Evolutionary conservation across 2,888 invertebrate genomes (phyloP).

Genomic region (Synergus itoensis): DNA sequence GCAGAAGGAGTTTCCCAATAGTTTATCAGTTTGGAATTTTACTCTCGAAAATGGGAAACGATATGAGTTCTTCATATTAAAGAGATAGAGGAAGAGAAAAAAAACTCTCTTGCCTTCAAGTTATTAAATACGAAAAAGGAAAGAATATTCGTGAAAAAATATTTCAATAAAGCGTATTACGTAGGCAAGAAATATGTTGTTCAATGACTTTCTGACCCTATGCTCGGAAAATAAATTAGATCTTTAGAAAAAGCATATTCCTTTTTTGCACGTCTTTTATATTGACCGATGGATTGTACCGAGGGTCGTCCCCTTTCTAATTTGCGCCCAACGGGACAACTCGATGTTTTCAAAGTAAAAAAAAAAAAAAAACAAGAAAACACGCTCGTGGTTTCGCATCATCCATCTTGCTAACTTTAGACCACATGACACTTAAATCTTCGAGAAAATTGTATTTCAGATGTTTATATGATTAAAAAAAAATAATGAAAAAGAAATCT

Average conservation of each 20-base stretch:
- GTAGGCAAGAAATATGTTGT: not conserved
- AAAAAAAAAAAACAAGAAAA: not conserved
- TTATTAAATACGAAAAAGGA: not conserved
- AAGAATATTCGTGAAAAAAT: not conserved
- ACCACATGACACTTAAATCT: not conserved
- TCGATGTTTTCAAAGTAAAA: not conserved
- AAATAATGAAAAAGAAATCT: not conserved
- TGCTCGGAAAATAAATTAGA: not conserved
- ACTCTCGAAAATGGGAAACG: slow-evolving; percentile 50
- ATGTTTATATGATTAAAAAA: too few relatives aligned
- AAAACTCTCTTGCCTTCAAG: not conserved
- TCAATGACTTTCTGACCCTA: not conserved
- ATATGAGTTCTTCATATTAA: slow-evolving; percentile 27
- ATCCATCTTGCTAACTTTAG: not conserved
- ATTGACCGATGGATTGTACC: slow-evolving; percentile 5
- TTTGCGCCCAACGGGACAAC: not conserved
- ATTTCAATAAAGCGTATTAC: not conserved
- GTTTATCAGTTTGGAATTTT: slow-evolving; percentile 51
- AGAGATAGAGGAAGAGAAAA: not conserved
- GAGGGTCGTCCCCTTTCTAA: not conserved
- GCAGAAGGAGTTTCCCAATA: slow-evolving; percentile 50
- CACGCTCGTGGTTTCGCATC: not conserved
- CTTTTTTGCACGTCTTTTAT: slow-evolving; percentile 49
- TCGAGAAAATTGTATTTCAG: not conserved
- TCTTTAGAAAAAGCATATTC: not conserved